Conservation (phyloP, 2,888 invertebrate genomes). For the Mesorhabditis spiculigera region DNA sequence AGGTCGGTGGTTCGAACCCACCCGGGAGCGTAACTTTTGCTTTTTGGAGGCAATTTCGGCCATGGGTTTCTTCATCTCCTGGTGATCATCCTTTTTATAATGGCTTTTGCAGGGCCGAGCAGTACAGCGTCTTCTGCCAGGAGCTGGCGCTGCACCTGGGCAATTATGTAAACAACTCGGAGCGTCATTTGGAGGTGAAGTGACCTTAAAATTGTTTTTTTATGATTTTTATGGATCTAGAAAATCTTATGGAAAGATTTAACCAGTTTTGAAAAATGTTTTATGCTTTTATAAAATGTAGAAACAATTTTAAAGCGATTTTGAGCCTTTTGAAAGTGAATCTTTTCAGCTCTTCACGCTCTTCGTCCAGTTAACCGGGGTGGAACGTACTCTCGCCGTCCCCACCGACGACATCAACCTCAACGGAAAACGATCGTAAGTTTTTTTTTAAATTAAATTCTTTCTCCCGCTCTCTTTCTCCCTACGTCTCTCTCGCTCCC, state of each 20-base stretch:
- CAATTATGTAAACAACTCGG: conserved; percentile 29
- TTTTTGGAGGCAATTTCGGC: neutral
- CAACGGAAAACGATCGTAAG: neutral
- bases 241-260: no score
- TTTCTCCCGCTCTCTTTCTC: no score
- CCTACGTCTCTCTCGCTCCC: no score
- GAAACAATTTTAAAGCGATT: neutral
- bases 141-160: conserved; percentile 36
- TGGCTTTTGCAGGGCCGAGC: conserved; percentile 16
- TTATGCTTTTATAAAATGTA: no score
- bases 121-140: conserved; percentile 23
- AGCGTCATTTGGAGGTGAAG: conserved; percentile 20
- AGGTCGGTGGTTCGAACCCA: conserved; percentile 57
- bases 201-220: neutral
- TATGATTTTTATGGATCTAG: no score
- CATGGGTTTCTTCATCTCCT: neutral
- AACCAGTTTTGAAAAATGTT: no score
- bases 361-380: neutral
- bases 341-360: neutral
- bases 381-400: neutral
- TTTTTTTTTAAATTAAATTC: neutral
- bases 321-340: neutral
- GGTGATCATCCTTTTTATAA: neutral
- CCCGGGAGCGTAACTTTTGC: conserved; percentile 46
- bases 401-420: neutral